Conservation (phyloP, 92 coral and sea anemone genomes). For the Umimayanthus kanabou region DNA sequence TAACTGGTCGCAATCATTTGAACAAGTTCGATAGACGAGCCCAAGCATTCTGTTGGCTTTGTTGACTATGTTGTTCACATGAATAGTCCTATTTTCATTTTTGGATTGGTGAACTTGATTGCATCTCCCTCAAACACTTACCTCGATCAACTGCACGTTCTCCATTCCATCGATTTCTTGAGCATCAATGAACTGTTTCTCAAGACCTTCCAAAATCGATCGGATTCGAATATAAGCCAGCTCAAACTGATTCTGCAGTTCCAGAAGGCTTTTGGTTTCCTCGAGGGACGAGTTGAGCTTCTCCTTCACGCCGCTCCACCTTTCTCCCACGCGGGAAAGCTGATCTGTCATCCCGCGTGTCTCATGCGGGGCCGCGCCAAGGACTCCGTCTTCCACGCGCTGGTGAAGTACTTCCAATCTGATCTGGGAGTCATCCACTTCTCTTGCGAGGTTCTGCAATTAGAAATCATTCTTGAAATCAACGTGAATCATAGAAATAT, state of each 20-base stretch:
- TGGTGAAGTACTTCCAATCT: constrained; percentile 73
- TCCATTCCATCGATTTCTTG: constrained; percentile 34
- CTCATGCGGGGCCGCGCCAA: constrained; percentile 44
- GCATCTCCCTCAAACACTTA: neutral
- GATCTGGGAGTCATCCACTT: constrained; percentile 72
- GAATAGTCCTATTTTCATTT: no score
- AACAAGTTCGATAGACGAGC: no score
- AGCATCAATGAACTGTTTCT: constrained; percentile 23
- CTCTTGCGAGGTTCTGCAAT: constrained; percentile 66
- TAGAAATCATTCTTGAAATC: neutral
- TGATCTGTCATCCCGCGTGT: constrained; percentile 50
- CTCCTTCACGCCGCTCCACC: constrained; percentile 46
- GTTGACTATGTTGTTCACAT: no score
- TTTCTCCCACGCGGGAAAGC: constrained; percentile 52
- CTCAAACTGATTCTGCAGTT: constrained; percentile 49
- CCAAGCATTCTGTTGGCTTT: no score
- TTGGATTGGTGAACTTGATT: no score
- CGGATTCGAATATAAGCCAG: constrained; percentile 13
- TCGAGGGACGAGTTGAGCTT: constrained; percentile 39
- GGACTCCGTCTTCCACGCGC: constrained; percentile 63
- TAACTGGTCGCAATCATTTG: no score
- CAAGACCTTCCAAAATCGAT: constrained; percentile 38
- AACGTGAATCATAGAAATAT: no score
- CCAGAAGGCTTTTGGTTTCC: constrained; percentile 45
- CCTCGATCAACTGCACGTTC: constrained; percentile 31